Evolutionary conservation across 1,140 invertebrate genomes (phyloP), one percentile per base, ranked within the genome.

Genomic region (Octopus bimaculoides): DNA sequence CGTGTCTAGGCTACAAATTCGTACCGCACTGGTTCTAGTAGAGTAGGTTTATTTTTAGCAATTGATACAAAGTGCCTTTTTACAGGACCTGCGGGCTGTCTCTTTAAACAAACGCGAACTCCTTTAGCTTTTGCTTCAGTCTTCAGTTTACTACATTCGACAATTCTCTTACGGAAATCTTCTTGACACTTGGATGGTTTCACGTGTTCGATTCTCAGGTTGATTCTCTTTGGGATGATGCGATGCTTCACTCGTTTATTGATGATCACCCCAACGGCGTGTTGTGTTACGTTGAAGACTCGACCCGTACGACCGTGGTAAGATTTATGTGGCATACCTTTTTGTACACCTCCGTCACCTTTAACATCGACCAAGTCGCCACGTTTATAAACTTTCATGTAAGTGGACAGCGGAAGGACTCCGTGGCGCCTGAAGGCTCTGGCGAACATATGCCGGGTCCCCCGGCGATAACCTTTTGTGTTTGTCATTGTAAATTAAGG

Each of bases 291-390:
- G 87, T 99, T 99, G 92, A 96, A 99, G 0, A 99, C 95, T 84
- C 96, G 93, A 12, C 98, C 98, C 82, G 98, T 99, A 91, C 97
- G 98, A 41, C 98, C 98, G 87, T 99, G 98, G 89, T 99, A 99
- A 9, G 93, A 96, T 91, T 99, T 99, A 92, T 98, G 95, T 53
- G 98, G 98, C 97, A 99, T 98, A 90, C 98, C 98, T 90, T 99
- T 99, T 90, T 99, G 98, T 5, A 99, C 96, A 79, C 98, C 98
- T 88, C 98, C 98, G 92, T 99, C 97, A 81, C 97, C 98, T 92
- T 98, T 99, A 78, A 99, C 96, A 88, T 99, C 98, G 83, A 99
- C 98, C 88, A 98, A 97, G 89, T 99, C 98, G 75, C 98, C 98
- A 83, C 96, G 94, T 93, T 97, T 99, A 92, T 99, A 99, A 41